Base-by-base conservation (phyloP, 2,797 vertebrate species). In the Sebastolobus alascanus region DNA sequence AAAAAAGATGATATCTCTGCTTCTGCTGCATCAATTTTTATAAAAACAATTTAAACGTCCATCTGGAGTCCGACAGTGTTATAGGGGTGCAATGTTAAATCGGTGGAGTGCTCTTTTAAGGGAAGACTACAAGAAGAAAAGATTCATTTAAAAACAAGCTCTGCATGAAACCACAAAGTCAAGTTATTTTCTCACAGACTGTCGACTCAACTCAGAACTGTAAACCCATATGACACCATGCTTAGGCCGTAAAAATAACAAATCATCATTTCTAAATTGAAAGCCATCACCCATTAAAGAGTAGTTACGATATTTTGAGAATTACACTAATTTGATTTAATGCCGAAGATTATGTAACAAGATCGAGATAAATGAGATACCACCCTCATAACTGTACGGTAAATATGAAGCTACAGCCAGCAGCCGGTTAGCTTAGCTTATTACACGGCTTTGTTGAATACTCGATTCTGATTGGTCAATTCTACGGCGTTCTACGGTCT, bases 141-240 rank as follows among this genome's bases (percentile, higher is more conserved):
- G 20, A 71, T 6, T 29, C 0, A 29, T 65, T 60, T 6, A 37
- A 33, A 50, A 22, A 66, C 6, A 40, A 77, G 43, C 35, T 67
- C n/a, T 73, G 69, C 61, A 52, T 29, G 46, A 84, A 55, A 43
- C 20, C 43, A 71, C 7, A 59, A 68, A 71, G 38, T 40, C 22
- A 38, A 43, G 16, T 22, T 29, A 50, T 64, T 61, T 59, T n/a
- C 40, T 61, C 43, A 58, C 10, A 6, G 7, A 27, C 50, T 40
- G 38, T 76, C 22, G 8, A 56, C 8, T 27, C 38, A 70, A 73
- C 46, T 70, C 58, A 61, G 14, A 72, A 46, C 58, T 71, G 29
- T 38, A 63, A 18, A 65, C 31, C 38, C 22, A 73, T 27, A 8
- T 13, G 46, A 66, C 27, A 66, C 27, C 6, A 10, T 22, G 2